Conservation (phyloP, 2,113 vertebrate genomes). For the Xiphorhynchus elegans region DNA sequence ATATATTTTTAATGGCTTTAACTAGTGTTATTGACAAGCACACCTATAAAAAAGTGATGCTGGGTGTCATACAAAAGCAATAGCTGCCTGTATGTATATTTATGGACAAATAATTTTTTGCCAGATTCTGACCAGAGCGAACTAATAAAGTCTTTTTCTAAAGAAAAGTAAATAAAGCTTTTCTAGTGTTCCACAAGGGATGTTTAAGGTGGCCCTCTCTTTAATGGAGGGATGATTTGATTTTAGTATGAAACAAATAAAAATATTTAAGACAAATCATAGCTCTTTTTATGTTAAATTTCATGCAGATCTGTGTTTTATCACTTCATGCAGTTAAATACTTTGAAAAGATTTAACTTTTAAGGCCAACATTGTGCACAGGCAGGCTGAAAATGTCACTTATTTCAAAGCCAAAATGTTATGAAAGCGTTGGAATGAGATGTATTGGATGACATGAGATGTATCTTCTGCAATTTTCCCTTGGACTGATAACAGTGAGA, state of each 20-base stretch:
- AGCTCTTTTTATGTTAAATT: background rate
- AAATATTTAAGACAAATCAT: background rate
- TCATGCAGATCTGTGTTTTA: background rate
- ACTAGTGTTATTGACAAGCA: background rate
- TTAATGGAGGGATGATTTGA: background rate
- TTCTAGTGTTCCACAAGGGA: background rate
- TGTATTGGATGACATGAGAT: background rate
- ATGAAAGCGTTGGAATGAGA: background rate
- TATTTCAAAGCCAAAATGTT: background rate
- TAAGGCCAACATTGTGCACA: background rate
- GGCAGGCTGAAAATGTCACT: background rate
- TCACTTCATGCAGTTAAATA: background rate
- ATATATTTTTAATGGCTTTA: background rate
- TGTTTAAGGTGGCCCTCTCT: background rate
- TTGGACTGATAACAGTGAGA: background rate
- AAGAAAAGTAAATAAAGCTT: background rate
- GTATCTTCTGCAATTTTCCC: background rate
- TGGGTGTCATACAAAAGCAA: background rate
- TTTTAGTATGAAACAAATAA: background rate
- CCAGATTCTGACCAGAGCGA: background rate
- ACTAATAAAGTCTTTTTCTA: background rate
- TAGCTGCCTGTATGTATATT: background rate
- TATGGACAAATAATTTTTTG: background rate
- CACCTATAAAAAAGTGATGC: background rate
- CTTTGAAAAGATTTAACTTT: background rate